Evolutionary conservation across 2,888 invertebrate genomes (phyloP).

Genomic region (Brachyptera putata): DNA sequence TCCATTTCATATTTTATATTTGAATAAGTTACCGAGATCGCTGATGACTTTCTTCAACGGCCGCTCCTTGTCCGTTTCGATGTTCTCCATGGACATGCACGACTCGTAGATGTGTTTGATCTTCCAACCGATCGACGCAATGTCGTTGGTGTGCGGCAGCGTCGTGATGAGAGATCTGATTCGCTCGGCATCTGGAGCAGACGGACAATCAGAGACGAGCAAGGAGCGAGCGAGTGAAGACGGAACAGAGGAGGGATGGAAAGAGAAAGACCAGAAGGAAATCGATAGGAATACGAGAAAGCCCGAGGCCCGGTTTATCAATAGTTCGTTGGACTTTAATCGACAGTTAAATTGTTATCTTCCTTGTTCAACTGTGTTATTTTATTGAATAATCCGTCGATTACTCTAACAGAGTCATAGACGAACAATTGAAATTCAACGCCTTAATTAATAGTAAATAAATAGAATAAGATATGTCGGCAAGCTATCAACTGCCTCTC

Average conservation of each 20-base stretch:
- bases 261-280: constrained; percentile 46
- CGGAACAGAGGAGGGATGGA: neutral
- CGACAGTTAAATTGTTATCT: too few species aligned
- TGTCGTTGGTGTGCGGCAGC: constrained; percentile 43
- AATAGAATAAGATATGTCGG: too few species aligned
- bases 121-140: constrained; percentile 52
- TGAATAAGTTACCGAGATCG: constrained; percentile 49
- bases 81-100: constrained; percentile 45
- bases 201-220: constrained; percentile 5
- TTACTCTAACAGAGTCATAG: too few species aligned
- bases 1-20: too few species aligned
- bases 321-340: too few species aligned
- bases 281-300: too few species aligned
- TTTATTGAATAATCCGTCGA: too few species aligned
- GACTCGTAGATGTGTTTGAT: constrained; percentile 56
- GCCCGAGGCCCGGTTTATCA: too few species aligned
- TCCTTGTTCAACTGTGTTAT: too few species aligned
- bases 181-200: constrained; percentile 45
- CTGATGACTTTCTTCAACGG: constrained; percentile 47
- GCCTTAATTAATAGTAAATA: too few species aligned
- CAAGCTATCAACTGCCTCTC: too few species aligned
- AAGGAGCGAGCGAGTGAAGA: neutral
- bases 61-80: constrained; percentile 47
- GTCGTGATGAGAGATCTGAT: constrained; percentile 49
- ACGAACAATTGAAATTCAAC: too few species aligned